These are phyloP conservation scores for Pachydiplax longipennis DNA, from an alignment of 2,888 invertebrate species.

Conservation along the genomic window DNA sequence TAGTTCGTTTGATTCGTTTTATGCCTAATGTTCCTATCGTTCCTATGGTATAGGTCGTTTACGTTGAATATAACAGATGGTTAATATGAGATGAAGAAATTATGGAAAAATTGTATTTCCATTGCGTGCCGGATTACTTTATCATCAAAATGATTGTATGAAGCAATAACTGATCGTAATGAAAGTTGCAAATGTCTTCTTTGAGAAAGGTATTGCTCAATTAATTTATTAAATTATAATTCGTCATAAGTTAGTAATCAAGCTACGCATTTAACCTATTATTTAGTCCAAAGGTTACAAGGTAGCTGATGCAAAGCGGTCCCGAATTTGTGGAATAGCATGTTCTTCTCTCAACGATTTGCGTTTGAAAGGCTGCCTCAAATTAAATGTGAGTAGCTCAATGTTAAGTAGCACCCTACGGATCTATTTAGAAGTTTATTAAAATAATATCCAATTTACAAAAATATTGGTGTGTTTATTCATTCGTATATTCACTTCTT, in stretches of 20 bases:
- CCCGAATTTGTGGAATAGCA: constrained; percentile 75
- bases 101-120: not conserved
- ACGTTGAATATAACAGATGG: too few species aligned
- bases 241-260: not conserved
- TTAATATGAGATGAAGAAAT: not conserved
- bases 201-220: not conserved
- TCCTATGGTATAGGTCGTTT: too few species aligned
- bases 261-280: not conserved
- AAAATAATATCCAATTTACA: too few species aligned
- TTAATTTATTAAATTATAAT: not conserved
- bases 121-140: not conserved
- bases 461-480: too few species aligned
- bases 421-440: too few species aligned
- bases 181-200: not conserved
- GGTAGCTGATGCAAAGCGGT: constrained; percentile 73
- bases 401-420: not conserved
- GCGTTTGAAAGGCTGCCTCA: constrained; percentile 72
- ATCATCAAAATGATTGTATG: not conserved
- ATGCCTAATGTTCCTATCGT: too few species aligned
- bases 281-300: constrained; percentile 69
- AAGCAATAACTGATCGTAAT: not conserved
- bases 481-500: too few species aligned
- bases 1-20: not conserved
- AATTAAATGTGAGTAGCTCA: constrained; percentile 66
- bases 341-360: constrained; percentile 72